Conservation (phyloP, 2,888 invertebrate species). For the Anodontia alba region DNA sequence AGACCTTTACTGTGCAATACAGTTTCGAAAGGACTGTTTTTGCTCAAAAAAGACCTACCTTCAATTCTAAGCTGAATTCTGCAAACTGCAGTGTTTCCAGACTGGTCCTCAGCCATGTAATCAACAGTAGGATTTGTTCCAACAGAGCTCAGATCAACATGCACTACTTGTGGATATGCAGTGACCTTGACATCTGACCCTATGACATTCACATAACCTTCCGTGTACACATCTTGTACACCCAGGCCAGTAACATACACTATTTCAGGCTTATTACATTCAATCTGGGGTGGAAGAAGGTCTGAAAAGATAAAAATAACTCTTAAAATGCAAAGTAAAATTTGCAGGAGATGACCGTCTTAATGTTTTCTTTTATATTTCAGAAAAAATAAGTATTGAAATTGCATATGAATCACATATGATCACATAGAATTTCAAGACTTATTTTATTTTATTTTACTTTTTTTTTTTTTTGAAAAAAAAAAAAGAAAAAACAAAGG, state of each 20-base stretch:
- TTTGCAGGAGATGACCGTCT: not conserved
- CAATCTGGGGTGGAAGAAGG: conserved; percentile 40
- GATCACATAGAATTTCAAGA: too few species aligned
- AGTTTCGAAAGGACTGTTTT: too few species aligned
- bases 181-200: conserved; percentile 32
- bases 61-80: conserved; percentile 67
- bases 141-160: conserved; percentile 38
- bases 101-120: conserved; percentile 61
- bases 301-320: conserved; percentile 35
- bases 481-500: too few species aligned
- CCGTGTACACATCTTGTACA: not conserved
- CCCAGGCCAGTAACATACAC: conserved; percentile 18
- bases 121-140: conserved; percentile 60
- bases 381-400: too few species aligned
- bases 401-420: too few species aligned
- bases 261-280: conserved; percentile 31
- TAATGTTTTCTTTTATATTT: too few species aligned
- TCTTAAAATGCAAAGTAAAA: too few species aligned
- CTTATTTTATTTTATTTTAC: too few species aligned
- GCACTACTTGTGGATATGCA: conserved; percentile 28
- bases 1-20: too few species aligned
- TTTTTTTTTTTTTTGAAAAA: too few species aligned
- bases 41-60: conserved; percentile 65
- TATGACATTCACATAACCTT: conserved; percentile 13
- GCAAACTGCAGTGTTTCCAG: conserved; percentile 65